phyloP scores from a whole-genome alignment of 2,113 vertebrate genomes.

The Taurulus bubalis region DNA sequence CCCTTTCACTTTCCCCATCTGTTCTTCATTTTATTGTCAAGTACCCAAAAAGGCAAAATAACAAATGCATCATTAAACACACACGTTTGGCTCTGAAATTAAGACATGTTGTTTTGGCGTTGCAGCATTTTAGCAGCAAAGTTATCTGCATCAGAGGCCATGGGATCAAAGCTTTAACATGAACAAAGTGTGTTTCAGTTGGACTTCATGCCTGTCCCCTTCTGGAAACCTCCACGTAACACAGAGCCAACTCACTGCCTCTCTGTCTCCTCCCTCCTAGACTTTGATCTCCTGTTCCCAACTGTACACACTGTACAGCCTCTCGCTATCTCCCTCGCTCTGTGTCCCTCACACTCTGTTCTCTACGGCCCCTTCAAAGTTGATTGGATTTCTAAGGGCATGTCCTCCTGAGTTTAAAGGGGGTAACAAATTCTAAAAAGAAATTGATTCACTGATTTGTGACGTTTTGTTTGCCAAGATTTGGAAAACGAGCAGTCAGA shows the following conservation, averaged over 20 bases:
- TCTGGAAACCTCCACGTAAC: conserved; percentile 59
- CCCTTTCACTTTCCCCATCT: not conserved
- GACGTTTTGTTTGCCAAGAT: conserved; percentile 16
- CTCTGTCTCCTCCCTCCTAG: conserved; percentile 53
- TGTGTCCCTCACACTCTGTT: conserved; percentile 22
- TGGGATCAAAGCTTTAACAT: conserved; percentile 1
- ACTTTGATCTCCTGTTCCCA: conserved; percentile 60
- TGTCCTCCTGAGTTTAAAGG: conserved; percentile 24
- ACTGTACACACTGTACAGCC: conserved; percentile 41
- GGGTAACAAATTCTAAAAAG: conserved; percentile 1
- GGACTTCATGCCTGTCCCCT: conserved; percentile 12
- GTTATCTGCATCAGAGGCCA: not conserved
- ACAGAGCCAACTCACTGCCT: conserved; percentile 33
- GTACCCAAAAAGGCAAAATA: not conserved
- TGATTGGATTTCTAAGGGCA: conserved; percentile 45
- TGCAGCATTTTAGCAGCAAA: not conserved
- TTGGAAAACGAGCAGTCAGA: conserved; percentile 25
- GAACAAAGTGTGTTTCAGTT: conserved; percentile 15
- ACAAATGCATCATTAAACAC: conserved; percentile 3
- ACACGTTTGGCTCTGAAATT: not conserved
- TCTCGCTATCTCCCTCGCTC: conserved; percentile 15
- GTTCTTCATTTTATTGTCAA: not conserved
- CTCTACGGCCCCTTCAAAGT: conserved; percentile 24
- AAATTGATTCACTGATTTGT: conserved; percentile 29
- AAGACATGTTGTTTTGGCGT: not conserved